phyloP scores from a whole-genome alignment of 2,113 vertebrate species.

The Pluvialis apricaria region DNA sequence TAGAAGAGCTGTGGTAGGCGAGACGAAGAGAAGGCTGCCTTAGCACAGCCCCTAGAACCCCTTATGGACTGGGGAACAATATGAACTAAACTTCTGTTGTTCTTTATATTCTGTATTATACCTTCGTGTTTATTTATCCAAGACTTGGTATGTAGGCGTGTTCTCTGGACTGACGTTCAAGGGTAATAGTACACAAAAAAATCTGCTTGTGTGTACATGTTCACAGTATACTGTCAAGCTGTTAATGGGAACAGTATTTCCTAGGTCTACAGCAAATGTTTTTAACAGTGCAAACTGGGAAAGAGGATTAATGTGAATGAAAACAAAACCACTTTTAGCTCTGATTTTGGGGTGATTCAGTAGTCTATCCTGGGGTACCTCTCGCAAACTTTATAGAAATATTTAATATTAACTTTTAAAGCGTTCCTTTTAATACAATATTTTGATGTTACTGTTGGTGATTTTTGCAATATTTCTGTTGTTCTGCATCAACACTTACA shows the following conservation, averaged over 20 bases:
- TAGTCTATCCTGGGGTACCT: background rate
- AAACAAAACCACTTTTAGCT: fast-evolving
- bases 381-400: background rate
- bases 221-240: background rate
- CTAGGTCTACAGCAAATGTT: background rate
- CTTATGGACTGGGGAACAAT: background rate
- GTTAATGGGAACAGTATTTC: background rate
- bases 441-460: background rate
- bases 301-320: background rate
- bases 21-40: background rate
- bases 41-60: background rate
- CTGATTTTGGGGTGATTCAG: background rate
- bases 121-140: background rate
- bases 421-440: background rate
- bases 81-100: background rate
- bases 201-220: background rate
- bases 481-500: background rate
- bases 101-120: background rate
- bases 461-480: background rate
- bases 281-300: background rate
- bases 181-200: background rate
- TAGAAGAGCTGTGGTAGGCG: background rate
- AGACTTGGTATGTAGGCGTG: background rate
- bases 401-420: background rate
- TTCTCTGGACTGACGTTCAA: background rate